A percentile compares a stretch with the other conserved stretches of the same genome.
Conservation (phyloP, 2,113 vertebrate species). For the Gymnocephalus cernua region DNA sequence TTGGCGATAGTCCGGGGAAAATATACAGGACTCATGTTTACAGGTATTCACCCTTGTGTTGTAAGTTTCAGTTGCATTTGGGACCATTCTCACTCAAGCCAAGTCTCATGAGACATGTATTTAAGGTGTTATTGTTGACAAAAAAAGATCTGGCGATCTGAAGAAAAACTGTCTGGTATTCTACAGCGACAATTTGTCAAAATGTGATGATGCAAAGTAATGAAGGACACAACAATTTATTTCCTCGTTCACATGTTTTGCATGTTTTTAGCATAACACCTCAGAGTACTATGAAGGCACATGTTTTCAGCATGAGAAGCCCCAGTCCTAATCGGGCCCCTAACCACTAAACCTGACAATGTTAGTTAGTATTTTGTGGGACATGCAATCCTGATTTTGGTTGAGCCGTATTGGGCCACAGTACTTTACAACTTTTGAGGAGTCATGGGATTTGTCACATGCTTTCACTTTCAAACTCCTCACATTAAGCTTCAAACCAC, state of each 20-base stretch:
- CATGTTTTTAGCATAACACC: constrained; percentile 23
- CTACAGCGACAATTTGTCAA: constrained; percentile 20
- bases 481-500: constrained; percentile 61
- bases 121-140: constrained; percentile 29
- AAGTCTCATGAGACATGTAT: not conserved
- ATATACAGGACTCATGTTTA: constrained; percentile 11
- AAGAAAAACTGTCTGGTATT: constrained; percentile 9
- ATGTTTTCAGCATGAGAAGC: constrained; percentile 25
- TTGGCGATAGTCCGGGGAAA: constrained; percentile 46
- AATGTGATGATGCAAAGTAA: constrained; percentile 8
- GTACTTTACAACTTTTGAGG: constrained; percentile 58
- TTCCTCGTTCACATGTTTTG: constrained; percentile 16
- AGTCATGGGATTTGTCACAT: constrained; percentile 74
- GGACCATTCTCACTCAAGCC: constrained; percentile 5
- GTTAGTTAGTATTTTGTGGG: constrained; percentile 45
- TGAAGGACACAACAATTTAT: constrained; percentile 10
- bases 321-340: constrained; percentile 23
- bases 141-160: not conserved
- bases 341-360: constrained; percentile 56
- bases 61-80: constrained; percentile 26
- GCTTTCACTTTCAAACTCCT: constrained; percentile 72
- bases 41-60: constrained; percentile 20
- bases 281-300: constrained; percentile 10
- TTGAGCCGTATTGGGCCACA: constrained; percentile 41
- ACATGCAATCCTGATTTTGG: constrained; percentile 49